Evolutionary conservation across 2,797 vertebrate species (phyloP).

Genomic region (Toxotes lorentzi): DNA sequence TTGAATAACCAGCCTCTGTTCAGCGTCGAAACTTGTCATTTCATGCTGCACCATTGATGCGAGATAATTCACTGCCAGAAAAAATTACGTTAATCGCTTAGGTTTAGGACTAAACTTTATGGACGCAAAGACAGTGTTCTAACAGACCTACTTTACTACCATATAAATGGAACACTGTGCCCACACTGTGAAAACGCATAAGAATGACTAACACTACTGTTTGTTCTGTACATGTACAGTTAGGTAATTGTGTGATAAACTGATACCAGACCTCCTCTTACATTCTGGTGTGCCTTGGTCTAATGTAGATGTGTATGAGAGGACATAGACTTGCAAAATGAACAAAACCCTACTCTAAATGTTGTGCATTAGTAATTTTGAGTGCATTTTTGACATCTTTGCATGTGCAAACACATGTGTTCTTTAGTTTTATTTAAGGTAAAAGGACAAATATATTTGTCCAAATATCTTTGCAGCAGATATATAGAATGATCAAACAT

Average conservation of each 20-base stretch:
- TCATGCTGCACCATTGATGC: slow-evolving; percentile 8
- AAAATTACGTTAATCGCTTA: background rate
- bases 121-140: background rate
- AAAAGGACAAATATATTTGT: slow-evolving; percentile 16
- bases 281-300: background rate
- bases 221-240: background rate
- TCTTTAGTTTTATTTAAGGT: slow-evolving; percentile 31
- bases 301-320: background rate
- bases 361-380: background rate
- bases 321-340: background rate
- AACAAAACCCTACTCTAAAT: background rate
- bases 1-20: slow-evolving; percentile 27
- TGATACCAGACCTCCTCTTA: background rate
- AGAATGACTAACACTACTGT: no score
- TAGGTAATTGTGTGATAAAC: background rate
- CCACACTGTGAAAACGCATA: background rate
- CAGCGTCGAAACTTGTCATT: slow-evolving; percentile 59
- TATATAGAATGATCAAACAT: no score
- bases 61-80: background rate
- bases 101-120: background rate
- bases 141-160: background rate
- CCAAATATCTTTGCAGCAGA: no score
- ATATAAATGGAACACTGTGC: background rate
- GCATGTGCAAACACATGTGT: slow-evolving; percentile 32
- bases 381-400: background rate